These are phyloP conservation scores for Trichonephila clavipes DNA, from an alignment of 1,140 invertebrate genomes.

Conservation along the genomic window DNA sequence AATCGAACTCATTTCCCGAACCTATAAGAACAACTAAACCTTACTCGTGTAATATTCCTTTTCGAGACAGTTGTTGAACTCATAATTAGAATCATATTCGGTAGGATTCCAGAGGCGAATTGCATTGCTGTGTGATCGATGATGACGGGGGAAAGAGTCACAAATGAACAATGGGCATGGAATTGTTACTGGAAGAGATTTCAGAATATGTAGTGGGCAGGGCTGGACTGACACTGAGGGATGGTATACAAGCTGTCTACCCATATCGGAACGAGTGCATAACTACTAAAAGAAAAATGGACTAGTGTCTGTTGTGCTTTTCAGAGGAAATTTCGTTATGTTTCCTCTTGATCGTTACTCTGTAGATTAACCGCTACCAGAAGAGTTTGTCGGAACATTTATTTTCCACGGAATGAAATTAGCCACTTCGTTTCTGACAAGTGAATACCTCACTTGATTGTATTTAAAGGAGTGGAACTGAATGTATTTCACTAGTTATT, in stretches of 20 bases:
- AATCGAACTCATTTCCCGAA: too few species aligned
- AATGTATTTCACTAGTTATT: too few species aligned
- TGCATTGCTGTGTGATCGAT: neutral
- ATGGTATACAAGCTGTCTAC: neutral
- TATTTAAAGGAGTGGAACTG: too few species aligned
- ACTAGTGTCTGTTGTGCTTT: neutral
- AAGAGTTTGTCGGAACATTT: neutral
- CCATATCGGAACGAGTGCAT: neutral
- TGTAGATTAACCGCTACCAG: neutral
- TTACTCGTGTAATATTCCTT: neutral
- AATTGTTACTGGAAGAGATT: neutral
- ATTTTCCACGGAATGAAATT: neutral
- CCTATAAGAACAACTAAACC: neutral
- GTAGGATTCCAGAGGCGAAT: neutral
- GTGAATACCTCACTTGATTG: too few species aligned
- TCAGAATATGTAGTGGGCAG: neutral
- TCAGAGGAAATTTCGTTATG: neutral
- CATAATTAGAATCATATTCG: constrained; percentile 22
- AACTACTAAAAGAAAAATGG: neutral
- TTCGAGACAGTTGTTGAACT: neutral
- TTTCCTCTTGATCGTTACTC: neutral
- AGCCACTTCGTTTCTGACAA: neutral
- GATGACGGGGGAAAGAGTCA: neutral
- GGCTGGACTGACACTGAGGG: neutral
- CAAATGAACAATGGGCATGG: neutral